Percentiles rank a stretch among this genome's conserved stretches.
phyloP scores from a whole-genome alignment of 1,140 invertebrate genomes.

The Eurosta solidaginis region DNA sequence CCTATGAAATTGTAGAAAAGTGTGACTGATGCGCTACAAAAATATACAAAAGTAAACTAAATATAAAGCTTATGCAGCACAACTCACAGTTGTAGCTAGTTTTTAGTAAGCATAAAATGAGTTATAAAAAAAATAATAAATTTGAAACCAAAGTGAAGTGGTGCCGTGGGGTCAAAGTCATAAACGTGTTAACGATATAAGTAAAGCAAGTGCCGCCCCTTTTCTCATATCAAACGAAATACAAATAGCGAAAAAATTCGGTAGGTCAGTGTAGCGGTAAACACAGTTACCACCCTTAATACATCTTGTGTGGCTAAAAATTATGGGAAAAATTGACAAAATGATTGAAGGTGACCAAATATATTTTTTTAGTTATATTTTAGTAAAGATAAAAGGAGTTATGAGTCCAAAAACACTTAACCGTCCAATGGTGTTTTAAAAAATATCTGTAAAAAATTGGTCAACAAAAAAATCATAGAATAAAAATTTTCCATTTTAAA shows the following conservation, averaged over 20 bases:
- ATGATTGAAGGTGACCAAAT: too few species aligned
- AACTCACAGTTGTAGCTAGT: not conserved
- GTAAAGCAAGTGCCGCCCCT: too few species aligned
- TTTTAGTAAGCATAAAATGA: not conserved
- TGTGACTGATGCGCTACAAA: constrained; percentile 46
- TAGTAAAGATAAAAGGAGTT: too few species aligned
- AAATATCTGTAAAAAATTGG: too few species aligned
- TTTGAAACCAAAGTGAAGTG: not conserved
- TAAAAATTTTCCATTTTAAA: too few species aligned
- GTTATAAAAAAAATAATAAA: not conserved
- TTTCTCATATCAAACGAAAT: not conserved
- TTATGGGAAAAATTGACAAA: too few species aligned
- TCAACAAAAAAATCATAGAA: too few species aligned
- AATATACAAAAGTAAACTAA: not conserved
- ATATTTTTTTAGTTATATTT: too few species aligned
- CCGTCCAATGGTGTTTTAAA: too few species aligned
- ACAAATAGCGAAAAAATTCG: not conserved
- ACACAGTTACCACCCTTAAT: not conserved
- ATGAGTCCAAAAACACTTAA: too few species aligned
- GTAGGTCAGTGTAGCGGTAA: not conserved
- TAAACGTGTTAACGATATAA: not conserved
- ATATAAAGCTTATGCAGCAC: not conserved
- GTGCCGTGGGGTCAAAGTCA: not conserved
- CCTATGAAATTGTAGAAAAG: constrained; percentile 53
- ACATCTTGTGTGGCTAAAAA: too few species aligned